phyloP scores from a whole-genome alignment of 2,797 vertebrate genomes.

The Coregonus sp. region DNA sequence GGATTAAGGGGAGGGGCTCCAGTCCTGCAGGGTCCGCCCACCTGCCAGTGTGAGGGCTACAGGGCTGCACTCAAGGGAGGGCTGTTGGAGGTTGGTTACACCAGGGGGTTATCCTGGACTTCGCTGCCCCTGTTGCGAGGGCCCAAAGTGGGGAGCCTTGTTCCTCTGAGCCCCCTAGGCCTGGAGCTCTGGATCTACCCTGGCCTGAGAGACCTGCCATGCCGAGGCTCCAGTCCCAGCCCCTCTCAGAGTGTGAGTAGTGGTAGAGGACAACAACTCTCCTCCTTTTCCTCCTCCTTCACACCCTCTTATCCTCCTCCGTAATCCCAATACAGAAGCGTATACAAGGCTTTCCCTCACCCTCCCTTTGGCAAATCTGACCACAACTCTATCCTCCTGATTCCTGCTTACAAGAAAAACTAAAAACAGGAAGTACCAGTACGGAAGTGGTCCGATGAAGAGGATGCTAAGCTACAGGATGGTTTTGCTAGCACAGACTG shows the following conservation, averaged over 20 bases:
- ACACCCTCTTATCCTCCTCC: conserved; percentile 43
- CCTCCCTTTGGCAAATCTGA: too few species aligned
- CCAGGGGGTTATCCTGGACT: conserved; percentile 3
- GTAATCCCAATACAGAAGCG: conserved; percentile 62
- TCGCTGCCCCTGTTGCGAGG: conserved; percentile 1
- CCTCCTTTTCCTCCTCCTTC: conserved; percentile 46
- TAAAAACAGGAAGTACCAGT: too few species aligned
- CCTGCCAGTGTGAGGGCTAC: not conserved
- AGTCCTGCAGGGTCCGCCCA: not conserved
- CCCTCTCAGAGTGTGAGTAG: conserved; percentile 42
- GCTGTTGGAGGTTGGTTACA: not conserved
- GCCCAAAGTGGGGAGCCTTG: too few species aligned
- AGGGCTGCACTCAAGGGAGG: not conserved
- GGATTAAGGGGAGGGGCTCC: conserved; percentile 11
- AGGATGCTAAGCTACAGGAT: too few species aligned
- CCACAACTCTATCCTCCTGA: not conserved
- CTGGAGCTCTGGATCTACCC: conserved; percentile 28
- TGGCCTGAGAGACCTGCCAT: conserved; percentile 39
- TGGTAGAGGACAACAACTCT: conserved; percentile 42
- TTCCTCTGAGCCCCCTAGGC: not conserved
- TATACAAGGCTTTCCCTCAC: too few species aligned
- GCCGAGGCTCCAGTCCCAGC: conserved; percentile 21
- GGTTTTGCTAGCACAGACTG: too few species aligned
- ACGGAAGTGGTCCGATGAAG: too few species aligned
- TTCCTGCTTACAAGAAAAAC: not conserved